Evolutionary conservation across 2,888 invertebrate genomes (phyloP).

Genomic region (Drosophila anceps): DNA sequence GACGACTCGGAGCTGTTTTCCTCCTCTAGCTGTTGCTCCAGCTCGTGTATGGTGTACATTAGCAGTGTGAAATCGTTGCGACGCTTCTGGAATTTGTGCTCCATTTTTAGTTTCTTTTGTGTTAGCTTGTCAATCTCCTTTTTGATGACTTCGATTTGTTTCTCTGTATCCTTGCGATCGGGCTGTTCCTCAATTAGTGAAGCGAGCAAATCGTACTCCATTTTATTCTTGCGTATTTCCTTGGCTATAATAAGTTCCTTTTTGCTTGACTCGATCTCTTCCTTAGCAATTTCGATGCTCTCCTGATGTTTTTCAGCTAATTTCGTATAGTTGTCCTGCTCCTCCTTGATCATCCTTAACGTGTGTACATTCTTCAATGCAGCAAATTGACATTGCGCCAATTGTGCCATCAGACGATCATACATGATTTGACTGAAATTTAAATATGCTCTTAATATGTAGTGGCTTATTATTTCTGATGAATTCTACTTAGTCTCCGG

Average conservation of each 20-base stretch:
- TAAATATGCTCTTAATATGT: not conserved
- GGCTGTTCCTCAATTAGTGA: slow-evolving; percentile 96
- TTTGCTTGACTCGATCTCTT: slow-evolving; percentile 93
- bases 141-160: slow-evolving; percentile 89
- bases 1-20: slow-evolving; percentile 86
- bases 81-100: slow-evolving; percentile 92
- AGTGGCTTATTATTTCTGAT: not conserved
- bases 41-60: slow-evolving; percentile 93
- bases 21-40: slow-evolving; percentile 92
- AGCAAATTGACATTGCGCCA: slow-evolving; percentile 95
- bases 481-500: slow-evolving; percentile 88
- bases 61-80: slow-evolving; percentile 96
- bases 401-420: slow-evolving; percentile 92
- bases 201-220: slow-evolving; percentile 96
- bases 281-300: slow-evolving; percentile 92
- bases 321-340: slow-evolving; percentile 92
- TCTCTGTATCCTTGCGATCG: slow-evolving; percentile 92
- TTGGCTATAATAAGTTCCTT: slow-evolving; percentile 92
- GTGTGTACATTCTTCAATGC: slow-evolving; percentile 93
- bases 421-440: slow-evolving; percentile 88
- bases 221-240: slow-evolving; percentile 94
- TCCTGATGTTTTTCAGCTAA: slow-evolving; percentile 91
- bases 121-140: slow-evolving; percentile 90
- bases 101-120: slow-evolving; percentile 90
- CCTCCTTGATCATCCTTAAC: slow-evolving; percentile 93